phyloP scores from a whole-genome alignment of 2,888 invertebrate genomes.

The Andrena bicolor region DNA sequence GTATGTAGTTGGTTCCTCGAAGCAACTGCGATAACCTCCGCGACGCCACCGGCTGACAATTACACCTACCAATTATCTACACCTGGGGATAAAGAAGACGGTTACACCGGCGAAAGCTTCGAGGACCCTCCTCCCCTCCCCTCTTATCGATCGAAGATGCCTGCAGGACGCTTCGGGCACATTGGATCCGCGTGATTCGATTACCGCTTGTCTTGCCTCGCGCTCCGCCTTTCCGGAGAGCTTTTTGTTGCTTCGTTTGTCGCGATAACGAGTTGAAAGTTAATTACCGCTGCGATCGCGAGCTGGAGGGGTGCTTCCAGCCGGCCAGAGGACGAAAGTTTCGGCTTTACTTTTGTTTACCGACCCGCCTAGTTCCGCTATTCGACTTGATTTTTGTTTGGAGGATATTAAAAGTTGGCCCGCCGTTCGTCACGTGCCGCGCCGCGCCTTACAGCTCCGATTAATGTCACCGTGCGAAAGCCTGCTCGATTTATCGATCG shows the following conservation, averaged over 20 bases:
- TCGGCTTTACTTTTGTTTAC: constrained; percentile 18
- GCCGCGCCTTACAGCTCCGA: neutral
- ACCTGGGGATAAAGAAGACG: neutral
- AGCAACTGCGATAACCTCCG: constrained; percentile 32
- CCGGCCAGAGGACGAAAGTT: constrained; percentile 1
- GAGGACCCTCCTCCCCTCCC: neutral
- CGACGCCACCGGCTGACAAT: constrained; percentile 31
- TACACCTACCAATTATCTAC: constrained; percentile 31
- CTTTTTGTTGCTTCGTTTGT: constrained; percentile 42
- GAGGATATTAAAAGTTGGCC: constrained; percentile 1
- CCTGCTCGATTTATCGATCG: neutral
- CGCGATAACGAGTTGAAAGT: constrained; percentile 54
- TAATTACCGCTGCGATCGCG: constrained; percentile 42
- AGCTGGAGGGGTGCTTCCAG: neutral
- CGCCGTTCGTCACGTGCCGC: neutral
- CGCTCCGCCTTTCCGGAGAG: constrained; percentile 1
- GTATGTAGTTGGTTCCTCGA: constrained; percentile 6
- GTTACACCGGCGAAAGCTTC: neutral
- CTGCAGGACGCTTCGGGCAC: constrained; percentile 7
- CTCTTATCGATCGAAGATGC: constrained; percentile 27
- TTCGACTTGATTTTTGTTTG: constrained; percentile 2
- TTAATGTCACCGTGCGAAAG: neutral
- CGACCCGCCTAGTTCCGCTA: neutral
- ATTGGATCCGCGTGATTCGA: constrained; percentile 37
- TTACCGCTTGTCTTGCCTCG: constrained; percentile 29